Base-by-base conservation (phyloP, 2,888 invertebrate genomes). In the Aplocera efformata region DNA sequence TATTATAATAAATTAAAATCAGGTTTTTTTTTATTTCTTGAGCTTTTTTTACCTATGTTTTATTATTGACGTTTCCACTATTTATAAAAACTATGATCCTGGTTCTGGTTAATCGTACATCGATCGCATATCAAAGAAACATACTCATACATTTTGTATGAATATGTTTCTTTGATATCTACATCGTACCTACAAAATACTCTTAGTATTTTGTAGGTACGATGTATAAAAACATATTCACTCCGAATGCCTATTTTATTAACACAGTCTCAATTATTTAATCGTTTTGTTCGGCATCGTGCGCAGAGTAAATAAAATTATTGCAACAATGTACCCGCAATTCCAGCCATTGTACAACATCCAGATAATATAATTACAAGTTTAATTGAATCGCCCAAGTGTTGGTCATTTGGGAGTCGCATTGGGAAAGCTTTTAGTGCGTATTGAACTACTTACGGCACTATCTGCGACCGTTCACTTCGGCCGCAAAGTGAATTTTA, bases 391-490 rank as follows among this genome's bases (percentile, higher is more conserved):
- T 63, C 60, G 50, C 53, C 63, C 61, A 53, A 65, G 52, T 69
- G 60, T 61, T 56, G 56, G 59, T 61, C 56, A 62, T 65, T 67
- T 54, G 59, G 50, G 54, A 58, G 57, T 62, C 57, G 51, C 58
- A 60, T 44, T 54, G 51, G 55, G 62, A 72, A 75, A 72, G 70
- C 74, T 78, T 77, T 79, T 73, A 76, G 66, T 68, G 61, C 63
- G 61, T 67, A 69, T 66, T 62, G 68, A 72, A 76, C 74, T 73
- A 72, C 70, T 70, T 63, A 68, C 60, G 35, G 34, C 32, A 17
- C 13, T 3, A 35, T 38, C 38, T 25, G 29, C 56, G 53, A 60
- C 63, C 65, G 67, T 64, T 61, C 59, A 60, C 59, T 67, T 63
- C 56, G 58, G 61, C 58, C 61, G 62, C 64, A 50, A 66, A 76